Evolutionary conservation across 2,113 vertebrate species (phyloP), one percentile per base, ranked within the genome.

Genomic region (Rhynchopsitta pachyrhyncha): DNA sequence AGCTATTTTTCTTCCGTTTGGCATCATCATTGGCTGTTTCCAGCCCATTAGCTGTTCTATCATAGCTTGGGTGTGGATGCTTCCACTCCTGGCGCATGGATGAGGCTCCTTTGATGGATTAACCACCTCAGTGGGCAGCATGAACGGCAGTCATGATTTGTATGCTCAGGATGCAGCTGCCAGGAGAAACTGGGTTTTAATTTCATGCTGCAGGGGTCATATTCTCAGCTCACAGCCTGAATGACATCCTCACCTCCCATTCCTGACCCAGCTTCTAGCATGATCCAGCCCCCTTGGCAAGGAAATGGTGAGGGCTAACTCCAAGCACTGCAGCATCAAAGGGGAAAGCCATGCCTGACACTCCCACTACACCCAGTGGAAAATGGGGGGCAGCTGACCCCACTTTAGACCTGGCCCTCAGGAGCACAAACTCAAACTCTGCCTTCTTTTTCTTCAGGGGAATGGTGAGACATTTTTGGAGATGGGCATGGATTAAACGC

Each of bases 61-160:
- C 24, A 11, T 16, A 74, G 50, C 23, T 69, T 90, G 88, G 95
- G 94, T 82, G 82, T 85, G 95, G 68, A 82, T 82, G 66, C 82
- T 86, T 95, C 82, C 39, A 86, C 15, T 96, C 44, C 82, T 44
- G 25, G 35, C 37, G 69, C 86, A 78, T 13, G 1, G 62, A 84
- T 79, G 87, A 82, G 46, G 85, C 68, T 57, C 33, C 59, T 76
- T 13, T 95, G 78, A 75, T 84, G 73, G 64, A 92, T 96, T 96
- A 95, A 79, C 80, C 90, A 96, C 95, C 80, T 97, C 92, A 88
- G 8, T 22, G 39, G 76, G 62, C 92, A 96, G 41, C 29, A 2
- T 88, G 79, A 96, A 96, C 31, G 7, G 64, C 75, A 86, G 57
- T 57, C 47, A 86, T 1, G 13, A 83, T 69, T 76, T 81, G 53